These are phyloP conservation scores for Sarcophaga bullata DNA, from an alignment of 1,140 invertebrate species.

Conservation along the genomic window DNA sequence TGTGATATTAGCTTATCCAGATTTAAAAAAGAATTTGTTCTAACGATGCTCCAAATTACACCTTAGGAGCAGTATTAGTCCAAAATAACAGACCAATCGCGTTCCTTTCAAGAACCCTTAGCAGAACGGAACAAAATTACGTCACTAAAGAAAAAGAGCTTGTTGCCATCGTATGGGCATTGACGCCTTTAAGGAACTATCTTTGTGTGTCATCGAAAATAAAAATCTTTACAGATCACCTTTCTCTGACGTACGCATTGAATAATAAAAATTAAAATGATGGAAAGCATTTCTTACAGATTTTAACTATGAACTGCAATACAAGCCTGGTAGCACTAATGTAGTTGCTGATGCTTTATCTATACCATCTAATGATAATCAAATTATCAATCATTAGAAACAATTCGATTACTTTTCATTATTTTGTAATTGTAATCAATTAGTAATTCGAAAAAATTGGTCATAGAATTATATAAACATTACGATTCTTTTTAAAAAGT, in stretches of 20 bases:
- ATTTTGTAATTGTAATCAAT: too few relatives aligned
- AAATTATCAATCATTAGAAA: background rate
- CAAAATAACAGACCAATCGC: conserved; percentile 57
- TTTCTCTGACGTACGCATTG: conserved; percentile 62
- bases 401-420: too few relatives aligned
- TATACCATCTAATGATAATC: background rate
- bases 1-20: conserved; percentile 58
- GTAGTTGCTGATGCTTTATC: conserved; percentile 43
- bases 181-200: conserved; percentile 59
- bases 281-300: conserved; percentile 56
- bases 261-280: conserved; percentile 56
- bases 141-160: conserved; percentile 51
- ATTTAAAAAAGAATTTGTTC: conserved; percentile 56
- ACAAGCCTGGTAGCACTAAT: conserved; percentile 51
- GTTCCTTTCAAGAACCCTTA: conserved; percentile 60
- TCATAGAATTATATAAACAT: too few relatives aligned
- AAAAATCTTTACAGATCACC: conserved; percentile 54
- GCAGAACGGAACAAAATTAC: conserved; percentile 55
- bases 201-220: conserved; percentile 55
- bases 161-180: conserved; percentile 57
- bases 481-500: too few relatives aligned
- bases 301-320: conserved; percentile 60
- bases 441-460: too few relatives aligned
- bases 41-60: conserved; percentile 55
- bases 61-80: conserved; percentile 52